These are phyloP conservation scores for Tupaia chinensis DNA, from an alignment of 2,113 vertebrate species.

Conservation along the genomic window DNA sequence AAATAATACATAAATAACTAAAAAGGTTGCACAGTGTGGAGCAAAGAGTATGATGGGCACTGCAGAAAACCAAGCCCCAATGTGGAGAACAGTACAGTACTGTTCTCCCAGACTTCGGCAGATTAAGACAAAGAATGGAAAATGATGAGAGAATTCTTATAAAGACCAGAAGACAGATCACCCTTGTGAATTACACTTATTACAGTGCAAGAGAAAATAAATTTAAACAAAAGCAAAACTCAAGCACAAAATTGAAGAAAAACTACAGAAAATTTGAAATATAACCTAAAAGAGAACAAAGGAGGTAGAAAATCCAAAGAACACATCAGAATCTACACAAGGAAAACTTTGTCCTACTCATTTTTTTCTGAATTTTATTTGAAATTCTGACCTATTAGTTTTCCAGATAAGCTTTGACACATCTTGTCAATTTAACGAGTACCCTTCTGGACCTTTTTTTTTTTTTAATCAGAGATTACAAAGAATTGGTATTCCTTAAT, in stretches of 20 bases:
- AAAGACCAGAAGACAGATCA: neutral
- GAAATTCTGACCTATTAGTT: neutral
- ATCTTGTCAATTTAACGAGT: neutral
- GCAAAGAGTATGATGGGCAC: neutral
- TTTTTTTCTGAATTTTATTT: conserved; percentile 1
- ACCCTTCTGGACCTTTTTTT: neutral
- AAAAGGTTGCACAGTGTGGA: too few species aligned
- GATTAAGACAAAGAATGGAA: neutral
- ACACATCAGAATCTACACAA: neutral
- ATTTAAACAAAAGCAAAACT: conserved; percentile 20
- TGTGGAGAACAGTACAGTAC: neutral
- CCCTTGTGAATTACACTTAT: neutral
- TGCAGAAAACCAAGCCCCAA: neutral
- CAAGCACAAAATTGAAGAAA: neutral
- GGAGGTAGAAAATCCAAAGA: neutral
- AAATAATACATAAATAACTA: too few species aligned
- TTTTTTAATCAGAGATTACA: neutral
- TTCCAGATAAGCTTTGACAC: neutral
- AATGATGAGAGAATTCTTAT: neutral
- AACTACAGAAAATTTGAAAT: neutral
- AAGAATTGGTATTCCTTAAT: neutral
- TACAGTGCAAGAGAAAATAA: neutral
- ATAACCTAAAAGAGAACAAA: neutral
- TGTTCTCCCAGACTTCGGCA: neutral
- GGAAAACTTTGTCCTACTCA: neutral